Evolutionary conservation across 2,888 invertebrate species (phyloP), one percentile per base, ranked within the genome.

Genomic region (Yponomeuta evonymella): DNA sequence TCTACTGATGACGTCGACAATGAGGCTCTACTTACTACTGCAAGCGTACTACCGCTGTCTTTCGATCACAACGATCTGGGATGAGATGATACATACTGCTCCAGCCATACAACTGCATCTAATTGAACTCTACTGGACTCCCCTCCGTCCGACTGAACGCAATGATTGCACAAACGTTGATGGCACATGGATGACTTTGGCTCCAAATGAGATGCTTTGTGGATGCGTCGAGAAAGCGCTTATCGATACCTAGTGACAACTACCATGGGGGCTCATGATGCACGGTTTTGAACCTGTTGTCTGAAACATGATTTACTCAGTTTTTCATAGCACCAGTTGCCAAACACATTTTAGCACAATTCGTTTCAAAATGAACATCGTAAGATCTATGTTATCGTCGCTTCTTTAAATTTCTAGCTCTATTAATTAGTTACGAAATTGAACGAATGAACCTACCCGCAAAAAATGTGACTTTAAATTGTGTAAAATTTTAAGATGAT

Each of bases 261-360:
- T 88, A 86, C 83, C 72, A 82, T 80, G 83, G 33, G 36, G 29
- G 83, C 81, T 81, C 79, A 83, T 85, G 84, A 79, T 75, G 74
- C 73, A 82, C 80, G 78, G 48, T 63, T 29, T 23, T 15, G 58
- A 79, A 80, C 80, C 82, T 82, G 81, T 79, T 82, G 81, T 79
- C 79, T 80, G 78, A 80, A 81, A 79, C 72, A 77, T 83, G 79
- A 81, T 51, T 51, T 58, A 58, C 51, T 58, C 29, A 68, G 68
- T 51, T 69, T 15, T 29, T 78, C 70, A 73, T 89, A 90, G 91
- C 91, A 91, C 90, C 91, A 86, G 12, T 83, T 88, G 83, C 87
- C 86, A 81, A 86, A 84, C 81, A 78, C 79, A 81, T 78, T 79
- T 84, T 80, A 86, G 82, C 84, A 86, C 82, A 82, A 83, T 80